Percentiles rank a stretch among this genome's conserved stretches.
Conservation (phyloP, 2,113 vertebrate genomes). For the Taurulus bubalis region DNA sequence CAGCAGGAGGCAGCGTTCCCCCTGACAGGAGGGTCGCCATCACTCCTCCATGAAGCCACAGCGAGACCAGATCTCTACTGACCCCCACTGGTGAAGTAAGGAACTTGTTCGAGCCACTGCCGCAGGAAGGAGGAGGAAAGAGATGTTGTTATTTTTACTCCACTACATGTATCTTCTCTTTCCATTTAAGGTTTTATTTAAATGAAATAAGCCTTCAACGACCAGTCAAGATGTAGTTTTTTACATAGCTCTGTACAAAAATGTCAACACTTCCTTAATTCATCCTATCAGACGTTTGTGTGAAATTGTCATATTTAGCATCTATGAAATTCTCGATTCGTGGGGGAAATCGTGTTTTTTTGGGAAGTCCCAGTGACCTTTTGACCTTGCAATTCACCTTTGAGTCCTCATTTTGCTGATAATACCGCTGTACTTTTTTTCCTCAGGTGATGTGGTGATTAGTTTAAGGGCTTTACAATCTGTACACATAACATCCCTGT, state of each 20-base stretch:
- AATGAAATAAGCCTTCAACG: too few species aligned
- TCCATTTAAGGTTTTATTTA: neutral
- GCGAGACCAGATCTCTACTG: conserved; percentile 57
- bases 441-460: too few species aligned
- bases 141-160: neutral
- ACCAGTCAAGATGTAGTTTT: too few species aligned
- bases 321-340: neutral
- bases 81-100: conserved; percentile 41
- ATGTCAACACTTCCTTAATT: neutral
- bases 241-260: too few species aligned
- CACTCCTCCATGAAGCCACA: neutral
- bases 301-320: neutral
- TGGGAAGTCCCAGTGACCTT: neutral
- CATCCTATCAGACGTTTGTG: neutral
- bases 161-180: neutral
- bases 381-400: neutral
- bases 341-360: neutral
- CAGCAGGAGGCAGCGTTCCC: conserved; percentile 40
- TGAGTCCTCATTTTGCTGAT: too few species aligned
- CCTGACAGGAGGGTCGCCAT: conserved; percentile 15
- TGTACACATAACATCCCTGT: too few species aligned
- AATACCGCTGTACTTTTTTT: too few species aligned
- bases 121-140: neutral
- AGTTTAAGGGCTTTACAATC: too few species aligned
- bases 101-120: neutral